These are phyloP conservation scores for Threskiornis aethiopicus DNA, from an alignment of 2,797 vertebrate species.

Conservation along the genomic window DNA sequence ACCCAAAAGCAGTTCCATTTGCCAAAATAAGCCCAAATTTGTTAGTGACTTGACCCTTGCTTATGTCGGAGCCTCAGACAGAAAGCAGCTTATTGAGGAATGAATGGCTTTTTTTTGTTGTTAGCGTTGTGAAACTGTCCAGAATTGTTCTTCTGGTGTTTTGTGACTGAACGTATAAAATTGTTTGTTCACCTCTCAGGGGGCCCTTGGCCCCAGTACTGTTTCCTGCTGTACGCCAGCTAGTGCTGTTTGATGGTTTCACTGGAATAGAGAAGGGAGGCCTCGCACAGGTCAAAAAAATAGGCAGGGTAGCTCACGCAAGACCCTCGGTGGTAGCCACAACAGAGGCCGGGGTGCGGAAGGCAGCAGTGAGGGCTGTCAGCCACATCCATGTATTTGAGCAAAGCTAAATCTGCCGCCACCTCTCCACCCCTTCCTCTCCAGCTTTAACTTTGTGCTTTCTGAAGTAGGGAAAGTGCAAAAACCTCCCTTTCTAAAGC, in stretches of 20 bases:
- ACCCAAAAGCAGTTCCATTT: slow-evolving; percentile 9
- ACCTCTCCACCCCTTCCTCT: slow-evolving; percentile 6
- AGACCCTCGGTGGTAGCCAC: neutral
- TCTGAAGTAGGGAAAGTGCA: neutral
- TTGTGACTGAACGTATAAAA: slow-evolving; percentile 58
- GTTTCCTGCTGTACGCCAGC: slow-evolving; percentile 38
- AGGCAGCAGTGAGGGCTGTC: neutral
- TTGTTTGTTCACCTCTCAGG: slow-evolving; percentile 36
- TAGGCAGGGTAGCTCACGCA: neutral
- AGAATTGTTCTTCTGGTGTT: slow-evolving; percentile 55
- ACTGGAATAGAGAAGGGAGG: neutral
- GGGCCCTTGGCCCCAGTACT: neutral
- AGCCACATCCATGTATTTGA: neutral
- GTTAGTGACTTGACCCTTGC: neutral
- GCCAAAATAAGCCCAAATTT: slow-evolving; percentile 42
- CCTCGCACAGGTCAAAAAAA: neutral
- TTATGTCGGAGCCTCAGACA: slow-evolving; percentile 3
- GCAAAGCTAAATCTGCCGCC: neutral
- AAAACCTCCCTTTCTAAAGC: neutral
- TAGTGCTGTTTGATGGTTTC: slow-evolving; percentile 24
- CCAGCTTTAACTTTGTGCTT: neutral
- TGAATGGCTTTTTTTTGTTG: neutral
- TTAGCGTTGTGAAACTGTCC: slow-evolving; percentile 57
- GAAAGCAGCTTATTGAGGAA: slow-evolving; percentile 30
- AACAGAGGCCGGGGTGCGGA: neutral